A percentile compares a stretch with the other conserved stretches of the same genome.
phyloP scores from a whole-genome alignment of 2,797 vertebrate genomes.

The Galago senegalensis region DNA sequence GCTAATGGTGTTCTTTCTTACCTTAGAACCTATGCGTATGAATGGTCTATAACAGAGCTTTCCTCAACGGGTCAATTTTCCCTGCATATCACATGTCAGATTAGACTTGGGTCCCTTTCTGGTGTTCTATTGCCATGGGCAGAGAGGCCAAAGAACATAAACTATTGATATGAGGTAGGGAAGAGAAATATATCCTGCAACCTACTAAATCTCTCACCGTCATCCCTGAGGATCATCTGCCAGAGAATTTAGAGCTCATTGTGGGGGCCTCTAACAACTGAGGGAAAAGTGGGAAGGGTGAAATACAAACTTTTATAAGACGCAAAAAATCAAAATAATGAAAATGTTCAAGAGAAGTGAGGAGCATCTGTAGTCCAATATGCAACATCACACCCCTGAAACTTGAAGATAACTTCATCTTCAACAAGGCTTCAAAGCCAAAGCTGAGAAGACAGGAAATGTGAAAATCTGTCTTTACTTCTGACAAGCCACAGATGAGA shows the following conservation, averaged over 20 bases:
- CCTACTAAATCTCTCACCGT: background rate
- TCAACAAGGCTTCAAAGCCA: constrained; percentile 42
- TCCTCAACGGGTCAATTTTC: background rate
- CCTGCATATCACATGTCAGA: background rate
- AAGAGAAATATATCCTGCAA: background rate
- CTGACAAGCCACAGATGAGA: constrained; percentile 56
- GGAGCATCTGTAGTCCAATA: constrained; percentile 60
- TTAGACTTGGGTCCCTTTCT: background rate
- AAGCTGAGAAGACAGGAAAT: constrained; percentile 61
- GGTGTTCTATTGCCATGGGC: background rate
- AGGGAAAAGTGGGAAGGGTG: background rate
- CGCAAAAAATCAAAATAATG: constrained; percentile 57
- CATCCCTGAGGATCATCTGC: background rate
- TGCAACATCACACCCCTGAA: constrained; percentile 54
- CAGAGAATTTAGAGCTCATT: background rate
- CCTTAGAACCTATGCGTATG: background rate
- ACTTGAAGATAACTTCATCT: background rate
- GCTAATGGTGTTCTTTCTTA: background rate
- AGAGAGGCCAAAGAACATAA: background rate
- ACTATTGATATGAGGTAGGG: background rate
- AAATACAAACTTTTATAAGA: constrained; percentile 47
- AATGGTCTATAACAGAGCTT: background rate
- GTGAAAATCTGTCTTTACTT: constrained; percentile 49
- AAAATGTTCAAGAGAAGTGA: constrained; percentile 13
- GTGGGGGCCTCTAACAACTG: background rate